Evolutionary conservation across 2,797 vertebrate genomes (phyloP).

Genomic region (Typhlichthys subterraneus): DNA sequence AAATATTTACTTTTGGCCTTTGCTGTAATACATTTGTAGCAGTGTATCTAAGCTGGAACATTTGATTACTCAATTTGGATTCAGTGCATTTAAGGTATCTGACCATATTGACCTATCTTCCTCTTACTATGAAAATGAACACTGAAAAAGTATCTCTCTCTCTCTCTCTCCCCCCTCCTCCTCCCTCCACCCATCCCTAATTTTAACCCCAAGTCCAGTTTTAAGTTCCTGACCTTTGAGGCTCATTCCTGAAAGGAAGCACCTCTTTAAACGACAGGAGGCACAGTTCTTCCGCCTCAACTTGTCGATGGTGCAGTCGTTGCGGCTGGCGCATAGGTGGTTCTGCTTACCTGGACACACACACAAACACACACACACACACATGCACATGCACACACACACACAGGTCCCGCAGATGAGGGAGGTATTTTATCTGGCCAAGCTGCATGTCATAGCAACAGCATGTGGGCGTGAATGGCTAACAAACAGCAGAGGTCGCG

Average conservation of each 20-base stretch:
- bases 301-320: conserved; percentile 96
- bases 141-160: background rate
- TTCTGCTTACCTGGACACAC: conserved; percentile 88
- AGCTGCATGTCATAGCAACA: conserved; percentile 49
- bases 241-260: conserved; percentile 94
- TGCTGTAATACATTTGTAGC: conserved; percentile 39
- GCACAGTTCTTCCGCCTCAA: conserved; percentile 95
- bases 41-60: conserved; percentile 33
- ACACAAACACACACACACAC: background rate
- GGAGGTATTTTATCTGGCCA: conserved; percentile 13
- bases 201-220: background rate
- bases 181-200: too few species aligned
- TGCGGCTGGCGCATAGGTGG: conserved; percentile 93
- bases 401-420: conserved; percentile 26
- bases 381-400: background rate
- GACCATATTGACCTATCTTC: conserved; percentile 4
- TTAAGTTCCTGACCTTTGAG: conserved; percentile 83
- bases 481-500: conserved; percentile 64
- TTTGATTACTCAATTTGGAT: conserved; percentile 30
- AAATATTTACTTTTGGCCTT: conserved; percentile 4
- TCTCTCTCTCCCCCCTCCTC: background rate
- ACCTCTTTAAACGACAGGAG: conserved; percentile 91
- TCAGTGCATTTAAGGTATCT: conserved; percentile 13
- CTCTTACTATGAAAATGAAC: conserved; percentile 9
- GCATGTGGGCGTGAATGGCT: conserved; percentile 60